Base-by-base conservation (phyloP, 2,888 invertebrate genomes). In the Panzeria rudis region DNA sequence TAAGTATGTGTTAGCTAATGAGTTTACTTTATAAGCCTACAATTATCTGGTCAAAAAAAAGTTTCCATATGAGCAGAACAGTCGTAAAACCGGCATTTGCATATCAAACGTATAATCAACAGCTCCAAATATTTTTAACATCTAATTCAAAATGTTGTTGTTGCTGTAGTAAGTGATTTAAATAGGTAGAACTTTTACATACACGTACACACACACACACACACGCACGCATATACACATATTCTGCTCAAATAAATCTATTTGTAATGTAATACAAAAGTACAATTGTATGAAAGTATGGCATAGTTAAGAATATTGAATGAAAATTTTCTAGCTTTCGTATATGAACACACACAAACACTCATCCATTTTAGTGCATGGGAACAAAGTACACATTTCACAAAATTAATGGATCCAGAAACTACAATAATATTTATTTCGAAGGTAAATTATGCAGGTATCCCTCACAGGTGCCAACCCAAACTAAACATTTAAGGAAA, bases 101-200 rank as follows among this genome's bases (percentile, higher is more conserved):
- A 85, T 85, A 85, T 85, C 85, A 85, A 85, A 85, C 81, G 81
- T 80, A 41, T 69, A 84, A 84, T 77, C 77, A 81, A 81, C 77
- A 82, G 77, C 73, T 82, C 69, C 73, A 47, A 85, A 73, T 82
- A 41, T 78, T 44, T 52, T 38, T 44, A 41, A 38, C 61, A 52
- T 52, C 29, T 61, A 23, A 41, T n/a, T 11, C 50, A 25, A 11
- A 17, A n/a, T 29, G 8, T 50, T 68, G 13, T 38, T 59, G 23
- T 41, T n/a, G 41, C n/a, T 29, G 5, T 29, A 29, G 29, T 54
- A 83, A 66, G 50, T 59, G 77, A 83, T 61, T 72, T 68, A 69
- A 17, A 44, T 15, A 56, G 35, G 15, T 11, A 52, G 54, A 8
- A 25, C 23, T 13, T 15, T 1, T 25, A 13, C 6, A 11, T 15